Base-by-base conservation (phyloP, 2,888 invertebrate genomes). In the Perdita meconis region DNA sequence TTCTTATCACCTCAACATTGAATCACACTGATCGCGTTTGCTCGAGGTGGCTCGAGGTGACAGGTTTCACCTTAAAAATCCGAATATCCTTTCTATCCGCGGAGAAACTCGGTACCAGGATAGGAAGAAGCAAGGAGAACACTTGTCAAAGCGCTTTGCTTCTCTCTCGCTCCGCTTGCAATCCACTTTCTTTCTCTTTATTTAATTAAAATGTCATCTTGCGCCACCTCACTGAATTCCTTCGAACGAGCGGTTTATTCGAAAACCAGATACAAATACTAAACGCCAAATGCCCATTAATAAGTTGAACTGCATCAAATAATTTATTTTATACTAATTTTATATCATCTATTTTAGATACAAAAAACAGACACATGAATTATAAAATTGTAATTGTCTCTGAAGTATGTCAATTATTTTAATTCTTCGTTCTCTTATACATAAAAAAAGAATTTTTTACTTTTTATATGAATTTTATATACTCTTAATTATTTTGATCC, bases 81-180 rank as follows among this genome's bases (percentile, higher is more conserved):
- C 22, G 13, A 42, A 38, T 60, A 65, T 16, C 24, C 59, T 22
- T 73, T 55, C 36, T 6, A 36, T 24, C 34, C 47, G 16, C 10
- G n/a, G 74, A 55, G 65, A 55, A 73, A 75, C 51, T 65, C n/a
- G n/a, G n/a, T n/a, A 42, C 6, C 2, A 72, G 44, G 30, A 67
- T 44, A 10, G n/a, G 13, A 34, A 16, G 22, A 50, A 53, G 30
- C 36, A 51, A 64, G 22, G 44, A 13, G 56, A 47, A 56, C 24
- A 73, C 74, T 75, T 75, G 74, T 75, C 75, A 75, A 73, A 73
- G 65, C 53, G 53, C 47, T 53, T 60, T 55, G 59, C 34, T 55
- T 73, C 65, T 65, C 59, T 64, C 59, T 74, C 30, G 6, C 64
- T 44, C 64, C n/a, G n/a, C n/a, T 12, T 10, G 44, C 16, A 2